Conservation (phyloP, 2,888 invertebrate species). For the Schrankia costaestrigalis region DNA sequence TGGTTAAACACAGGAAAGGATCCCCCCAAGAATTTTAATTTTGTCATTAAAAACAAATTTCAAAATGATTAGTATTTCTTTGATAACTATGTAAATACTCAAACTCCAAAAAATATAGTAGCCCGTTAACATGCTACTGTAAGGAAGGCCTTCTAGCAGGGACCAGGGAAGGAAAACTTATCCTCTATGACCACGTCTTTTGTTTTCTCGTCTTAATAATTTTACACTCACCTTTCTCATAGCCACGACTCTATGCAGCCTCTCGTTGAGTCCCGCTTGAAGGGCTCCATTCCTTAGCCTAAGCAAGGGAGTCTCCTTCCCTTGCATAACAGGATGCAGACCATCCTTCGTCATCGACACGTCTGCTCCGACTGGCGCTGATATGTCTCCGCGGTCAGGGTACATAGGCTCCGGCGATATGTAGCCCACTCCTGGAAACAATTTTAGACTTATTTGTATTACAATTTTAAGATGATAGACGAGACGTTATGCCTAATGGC, state of each 20-base stretch:
- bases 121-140: no score
- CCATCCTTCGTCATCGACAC: conserved; percentile 49
- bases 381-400: conserved; percentile 74
- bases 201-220: no score
- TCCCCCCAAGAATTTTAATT: no score
- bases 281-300: conserved; percentile 85
- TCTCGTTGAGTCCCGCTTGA: conserved; percentile 82
- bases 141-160: no score
- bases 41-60: no score
- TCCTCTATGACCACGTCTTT: no score
- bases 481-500: no score
- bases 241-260: conserved; percentile 77
- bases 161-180: no score
- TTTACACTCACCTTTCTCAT: conserved; percentile 70
- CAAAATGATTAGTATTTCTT: no score
- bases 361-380: conserved; percentile 59
- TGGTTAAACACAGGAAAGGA: no score
- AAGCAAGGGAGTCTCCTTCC: conserved; percentile 72
- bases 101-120: no score
- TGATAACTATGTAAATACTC: no score
- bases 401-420: conserved; percentile 85
- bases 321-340: conserved; percentile 30
- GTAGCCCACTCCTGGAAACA: conserved; percentile 69
- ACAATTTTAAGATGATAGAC: neutral
- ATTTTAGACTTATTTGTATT: neutral